Evolutionary conservation across 2,888 invertebrate genomes (phyloP).

Genomic region (Lumbricus terrestris): DNA sequence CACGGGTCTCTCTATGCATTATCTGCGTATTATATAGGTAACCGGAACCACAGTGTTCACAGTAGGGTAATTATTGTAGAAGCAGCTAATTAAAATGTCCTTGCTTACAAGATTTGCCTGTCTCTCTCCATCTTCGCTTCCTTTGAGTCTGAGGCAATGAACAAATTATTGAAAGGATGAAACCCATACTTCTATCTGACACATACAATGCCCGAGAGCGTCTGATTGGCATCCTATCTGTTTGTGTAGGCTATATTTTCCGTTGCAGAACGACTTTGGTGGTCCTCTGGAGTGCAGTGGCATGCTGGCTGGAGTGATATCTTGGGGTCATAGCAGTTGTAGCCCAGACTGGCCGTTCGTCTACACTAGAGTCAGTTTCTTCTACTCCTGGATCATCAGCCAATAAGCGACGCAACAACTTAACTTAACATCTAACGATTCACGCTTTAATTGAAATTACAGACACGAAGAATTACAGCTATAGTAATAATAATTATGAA

Average conservation of each 20-base stretch:
- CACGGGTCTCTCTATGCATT: no score
- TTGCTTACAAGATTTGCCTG: not conserved
- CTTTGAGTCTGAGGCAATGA: not conserved
- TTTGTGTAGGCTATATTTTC: not conserved
- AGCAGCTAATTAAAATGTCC: no score
- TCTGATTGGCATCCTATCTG: not conserved
- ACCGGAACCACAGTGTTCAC: not conserved
- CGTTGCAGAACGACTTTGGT: constrained; percentile 28
- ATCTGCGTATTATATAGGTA: no score
- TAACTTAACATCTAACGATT: not conserved
- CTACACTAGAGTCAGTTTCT: constrained; percentile 28
- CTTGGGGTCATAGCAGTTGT: constrained; percentile 26
- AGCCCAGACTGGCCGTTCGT: constrained; percentile 24
- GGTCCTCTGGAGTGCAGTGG: constrained; percentile 28
- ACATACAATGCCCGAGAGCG: not conserved
- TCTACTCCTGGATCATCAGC: constrained; percentile 23
- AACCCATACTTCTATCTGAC: not conserved
- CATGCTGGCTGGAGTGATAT: constrained; percentile 25
- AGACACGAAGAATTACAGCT: no score
- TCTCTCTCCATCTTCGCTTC: not conserved
- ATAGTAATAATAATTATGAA: no score
- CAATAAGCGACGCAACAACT: not conserved
- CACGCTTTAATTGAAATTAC: no score
- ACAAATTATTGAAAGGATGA: not conserved
- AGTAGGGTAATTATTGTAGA: not conserved